These are phyloP conservation scores for Pelmatolapia mariae DNA, from an alignment of 2,113 vertebrate species.

Conservation along the genomic window DNA sequence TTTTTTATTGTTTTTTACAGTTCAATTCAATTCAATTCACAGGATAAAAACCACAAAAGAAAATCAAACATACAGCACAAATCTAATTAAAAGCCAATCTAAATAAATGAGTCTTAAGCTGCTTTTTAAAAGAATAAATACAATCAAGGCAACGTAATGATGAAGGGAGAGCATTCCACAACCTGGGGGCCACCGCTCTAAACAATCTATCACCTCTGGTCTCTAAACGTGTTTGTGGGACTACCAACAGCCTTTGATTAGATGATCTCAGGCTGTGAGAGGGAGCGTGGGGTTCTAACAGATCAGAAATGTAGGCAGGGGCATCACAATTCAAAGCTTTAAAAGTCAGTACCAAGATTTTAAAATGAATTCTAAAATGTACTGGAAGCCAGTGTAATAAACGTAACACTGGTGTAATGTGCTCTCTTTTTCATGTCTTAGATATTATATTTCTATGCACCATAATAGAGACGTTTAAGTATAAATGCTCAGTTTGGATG, in stretches of 20 bases:
- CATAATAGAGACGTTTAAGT: neutral
- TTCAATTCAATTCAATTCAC: neutral
- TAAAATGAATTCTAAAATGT: neutral
- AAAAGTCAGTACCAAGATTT: neutral
- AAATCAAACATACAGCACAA: neutral
- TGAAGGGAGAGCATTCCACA: neutral
- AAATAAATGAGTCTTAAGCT: neutral
- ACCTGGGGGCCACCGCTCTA: neutral
- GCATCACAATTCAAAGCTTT: neutral
- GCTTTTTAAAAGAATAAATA: neutral
- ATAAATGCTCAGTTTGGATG: neutral
- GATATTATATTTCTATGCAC: neutral
- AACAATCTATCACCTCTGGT: neutral
- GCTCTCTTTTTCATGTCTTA: neutral
- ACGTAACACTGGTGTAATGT: neutral
- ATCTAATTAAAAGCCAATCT: neutral
- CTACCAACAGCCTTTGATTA: neutral
- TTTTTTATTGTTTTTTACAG: neutral
- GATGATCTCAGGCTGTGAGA: neutral
- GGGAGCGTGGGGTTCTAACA: neutral
- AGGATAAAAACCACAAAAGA: neutral
- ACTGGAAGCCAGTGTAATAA: neutral
- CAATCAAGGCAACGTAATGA: neutral
- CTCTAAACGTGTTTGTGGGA: fast-evolving
- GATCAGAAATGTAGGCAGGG: neutral